Evolutionary conservation across 2,888 invertebrate genomes (phyloP), one percentile per base, ranked within the genome.

Genomic region (Thelaira solivaga): DNA sequence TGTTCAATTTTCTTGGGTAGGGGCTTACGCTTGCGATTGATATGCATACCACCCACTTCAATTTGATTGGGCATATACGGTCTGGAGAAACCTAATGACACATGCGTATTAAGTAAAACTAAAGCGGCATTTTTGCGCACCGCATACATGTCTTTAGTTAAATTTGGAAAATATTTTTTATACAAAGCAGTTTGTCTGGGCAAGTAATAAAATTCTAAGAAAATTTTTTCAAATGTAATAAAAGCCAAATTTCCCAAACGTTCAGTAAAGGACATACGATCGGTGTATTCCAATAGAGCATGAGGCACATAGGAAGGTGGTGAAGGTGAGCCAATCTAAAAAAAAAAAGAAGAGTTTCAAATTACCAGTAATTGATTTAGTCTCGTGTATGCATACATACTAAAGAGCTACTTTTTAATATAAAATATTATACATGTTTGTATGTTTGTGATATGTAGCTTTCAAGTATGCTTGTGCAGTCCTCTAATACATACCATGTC

Each of bases 61-160:
- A 89, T 85, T 84, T 89, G 88, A 78, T 89, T 89, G 16, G 88
- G 87, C 2, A 87, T 80, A 74, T 88, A 87, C 2, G 89, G 89
- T 1, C 88, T 84, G 0, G 89, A 85, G 55, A 82, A 86, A 22
- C 85, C 84, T 5, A 88, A 80, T 0, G 87, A 86, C 13, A 87
- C 86, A 65, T 89, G 89, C 13, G 83, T 85, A 73, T 89, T 89
- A 0, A 89, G 64, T 1, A 89, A 76, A 7, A 88, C 84, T 22
- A 88, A 49, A 0, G 89, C 86, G 0, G 86, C 81, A 75, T 86
- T 87, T 20, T 74, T 83, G 6, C 85, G 82, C 59, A 83, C 82
- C 2, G 84, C 81, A n/a, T 83, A 80, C 18, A 87, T 82, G 22
- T 82, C 65, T 31, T 83, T 82, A 10, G 85, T 84, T 24, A 83